Evolutionary conservation across 92 coral and sea anemone species (phyloP).

Genomic region (Palythoa caribaeorum): DNA sequence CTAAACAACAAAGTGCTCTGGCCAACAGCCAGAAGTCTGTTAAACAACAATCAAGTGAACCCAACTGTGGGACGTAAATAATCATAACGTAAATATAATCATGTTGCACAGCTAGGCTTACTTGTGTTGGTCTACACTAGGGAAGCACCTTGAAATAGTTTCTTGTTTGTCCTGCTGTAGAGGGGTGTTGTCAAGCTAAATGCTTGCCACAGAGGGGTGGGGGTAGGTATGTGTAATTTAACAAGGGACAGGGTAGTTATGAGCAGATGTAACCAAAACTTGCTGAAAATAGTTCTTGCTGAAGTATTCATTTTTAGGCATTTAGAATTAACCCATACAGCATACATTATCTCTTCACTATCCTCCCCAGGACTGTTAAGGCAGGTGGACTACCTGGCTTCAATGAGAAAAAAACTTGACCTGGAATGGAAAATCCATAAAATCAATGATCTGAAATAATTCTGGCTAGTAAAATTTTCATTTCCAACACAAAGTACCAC

Average conservation of each 20-base stretch:
- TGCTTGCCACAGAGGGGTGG: not conserved
- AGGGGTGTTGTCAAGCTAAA: constrained; percentile 10
- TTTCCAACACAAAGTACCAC: too few relatives aligned
- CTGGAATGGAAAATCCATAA: too few relatives aligned
- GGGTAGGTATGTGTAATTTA: not conserved
- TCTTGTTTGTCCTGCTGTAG: constrained; percentile 53
- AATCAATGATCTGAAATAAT: too few relatives aligned
- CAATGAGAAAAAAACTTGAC: too few relatives aligned
- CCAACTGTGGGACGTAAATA: constrained; percentile 37
- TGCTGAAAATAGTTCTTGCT: not conserved
- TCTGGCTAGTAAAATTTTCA: too few relatives aligned
- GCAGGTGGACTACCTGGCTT: too few relatives aligned
- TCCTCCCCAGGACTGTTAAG: too few relatives aligned
- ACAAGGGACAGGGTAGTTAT: not conserved
- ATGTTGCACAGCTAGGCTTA: constrained; percentile 52
- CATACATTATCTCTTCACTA: too few relatives aligned
- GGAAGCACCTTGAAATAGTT: constrained; percentile 48
- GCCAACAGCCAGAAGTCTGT: constrained; percentile 50
- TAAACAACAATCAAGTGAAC: constrained; percentile 54
- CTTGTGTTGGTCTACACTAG: constrained; percentile 43
- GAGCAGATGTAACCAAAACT: not conserved
- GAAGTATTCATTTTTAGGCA: not conserved
- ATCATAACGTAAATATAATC: too few relatives aligned
- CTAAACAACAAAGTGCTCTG: constrained; percentile 64
- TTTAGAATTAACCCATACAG: not conserved